A percentile compares a stretch with the other conserved stretches of the same genome.
phyloP scores from a whole-genome alignment of 2,888 invertebrate species.

The Chaetoderma sp. region DNA sequence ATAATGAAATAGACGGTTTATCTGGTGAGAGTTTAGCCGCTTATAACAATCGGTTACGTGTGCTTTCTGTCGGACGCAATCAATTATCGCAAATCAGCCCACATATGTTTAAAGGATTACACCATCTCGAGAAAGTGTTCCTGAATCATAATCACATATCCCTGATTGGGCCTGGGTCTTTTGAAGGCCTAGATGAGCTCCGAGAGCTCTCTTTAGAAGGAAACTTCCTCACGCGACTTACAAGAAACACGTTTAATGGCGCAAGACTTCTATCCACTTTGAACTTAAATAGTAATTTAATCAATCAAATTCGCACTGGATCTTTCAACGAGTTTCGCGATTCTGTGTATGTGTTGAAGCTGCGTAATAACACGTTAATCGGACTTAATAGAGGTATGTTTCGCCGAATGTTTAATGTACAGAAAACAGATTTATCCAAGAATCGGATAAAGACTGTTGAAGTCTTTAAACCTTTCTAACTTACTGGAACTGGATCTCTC shows the following conservation, averaged over 20 bases:
- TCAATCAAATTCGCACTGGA: constrained; percentile 39
- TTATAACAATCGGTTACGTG: neutral
- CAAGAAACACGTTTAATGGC: constrained; percentile 40
- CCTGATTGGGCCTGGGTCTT: constrained; percentile 27
- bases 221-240: constrained; percentile 43
- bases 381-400: constrained; percentile 45
- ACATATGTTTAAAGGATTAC: constrained; percentile 2
- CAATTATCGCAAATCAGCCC: neutral
- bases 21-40: neutral
- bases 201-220: constrained; percentile 38
- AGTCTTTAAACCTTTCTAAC: constrained; percentile 18
- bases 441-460: constrained; percentile 27
- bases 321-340: constrained; percentile 51
- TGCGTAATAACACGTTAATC: constrained; percentile 30
- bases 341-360: constrained; percentile 41
- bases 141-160: constrained; percentile 36
- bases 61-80: neutral
- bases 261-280: constrained; percentile 39
- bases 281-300: constrained; percentile 43
- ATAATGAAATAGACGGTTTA: neutral
- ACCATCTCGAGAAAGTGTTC: constrained; percentile 4
- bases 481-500: constrained; percentile 31
- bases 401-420: constrained; percentile 44
- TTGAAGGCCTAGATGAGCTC: constrained; percentile 37
- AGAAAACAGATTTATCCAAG: constrained; percentile 21